Conservation (phyloP, 2,113 vertebrate genomes). For the Gnathochromis pfefferi region DNA sequence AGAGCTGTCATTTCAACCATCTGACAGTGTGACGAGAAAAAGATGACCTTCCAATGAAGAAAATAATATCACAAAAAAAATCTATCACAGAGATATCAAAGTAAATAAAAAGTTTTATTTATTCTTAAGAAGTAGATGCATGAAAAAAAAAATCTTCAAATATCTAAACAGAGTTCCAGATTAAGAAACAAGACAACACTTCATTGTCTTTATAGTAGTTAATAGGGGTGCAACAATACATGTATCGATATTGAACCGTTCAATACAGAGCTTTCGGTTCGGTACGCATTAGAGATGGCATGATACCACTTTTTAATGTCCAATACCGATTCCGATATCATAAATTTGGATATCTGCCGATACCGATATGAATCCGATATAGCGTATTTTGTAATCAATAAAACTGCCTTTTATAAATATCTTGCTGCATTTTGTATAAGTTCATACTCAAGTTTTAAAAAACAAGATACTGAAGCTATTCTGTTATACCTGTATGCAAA, state of each 20-base stretch:
- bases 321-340: neutral
- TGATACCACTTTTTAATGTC: neutral
- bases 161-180: neutral
- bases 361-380: fast-evolving
- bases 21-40: neutral
- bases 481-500: neutral
- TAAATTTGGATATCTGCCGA: neutral
- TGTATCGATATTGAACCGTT: neutral
- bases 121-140: neutral
- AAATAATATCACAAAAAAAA: neutral
- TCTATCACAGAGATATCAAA: neutral
- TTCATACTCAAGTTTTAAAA: neutral
- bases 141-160: neutral
- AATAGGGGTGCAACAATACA: neutral
- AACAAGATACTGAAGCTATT: neutral
- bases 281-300: neutral
- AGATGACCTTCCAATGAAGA: neutral
- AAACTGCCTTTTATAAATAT: neutral
- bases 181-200: neutral
- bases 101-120: neutral
- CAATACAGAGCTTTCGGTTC: fast-evolving
- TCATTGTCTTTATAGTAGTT: neutral
- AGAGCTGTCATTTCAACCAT: neutral
- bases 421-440: neutral
- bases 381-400: neutral